These are phyloP conservation scores for Allobates femoralis DNA, from an alignment of 2,797 vertebrate genomes.

Conservation along the genomic window DNA sequence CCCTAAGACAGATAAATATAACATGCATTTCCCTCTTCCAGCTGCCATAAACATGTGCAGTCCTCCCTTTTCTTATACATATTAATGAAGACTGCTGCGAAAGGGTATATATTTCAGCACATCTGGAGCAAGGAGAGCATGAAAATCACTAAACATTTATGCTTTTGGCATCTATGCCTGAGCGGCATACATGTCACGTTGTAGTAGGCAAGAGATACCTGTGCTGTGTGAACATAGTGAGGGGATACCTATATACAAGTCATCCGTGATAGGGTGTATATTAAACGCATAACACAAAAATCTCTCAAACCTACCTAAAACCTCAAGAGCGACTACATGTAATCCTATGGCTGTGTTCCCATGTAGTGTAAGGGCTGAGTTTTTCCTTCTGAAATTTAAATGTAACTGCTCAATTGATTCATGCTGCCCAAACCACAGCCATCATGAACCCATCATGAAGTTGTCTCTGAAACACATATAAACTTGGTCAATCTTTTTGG, in stretches of 20 bases:
- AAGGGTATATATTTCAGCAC: constrained; percentile 59
- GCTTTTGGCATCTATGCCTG: constrained; percentile 27
- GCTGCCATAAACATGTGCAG: constrained; percentile 57
- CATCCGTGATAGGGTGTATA: neutral
- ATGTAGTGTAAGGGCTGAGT: too few relatives aligned
- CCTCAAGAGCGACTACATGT: too few relatives aligned
- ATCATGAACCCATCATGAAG: too few relatives aligned
- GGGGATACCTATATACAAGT: neutral
- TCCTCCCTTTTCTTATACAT: constrained; percentile 54
- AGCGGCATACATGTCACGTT: neutral
- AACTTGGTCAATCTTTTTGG: too few relatives aligned
- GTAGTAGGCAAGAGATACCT: neutral
- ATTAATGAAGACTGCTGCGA: constrained; percentile 52
- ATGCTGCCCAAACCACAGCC: too few relatives aligned
- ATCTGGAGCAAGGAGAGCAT: constrained; percentile 43
- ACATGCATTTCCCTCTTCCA: constrained; percentile 57
- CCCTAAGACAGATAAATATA: constrained; percentile 35
- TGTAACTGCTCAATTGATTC: too few relatives aligned
- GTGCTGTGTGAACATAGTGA: neutral
- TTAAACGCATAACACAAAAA: too few relatives aligned
- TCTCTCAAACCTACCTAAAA: too few relatives aligned
- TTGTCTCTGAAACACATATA: too few relatives aligned
- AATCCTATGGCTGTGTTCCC: too few relatives aligned
- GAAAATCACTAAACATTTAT: constrained; percentile 52
- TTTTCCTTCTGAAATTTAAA: too few relatives aligned